Base-by-base conservation (phyloP, 2,113 vertebrate species). In the Gymnogyps californianus region DNA sequence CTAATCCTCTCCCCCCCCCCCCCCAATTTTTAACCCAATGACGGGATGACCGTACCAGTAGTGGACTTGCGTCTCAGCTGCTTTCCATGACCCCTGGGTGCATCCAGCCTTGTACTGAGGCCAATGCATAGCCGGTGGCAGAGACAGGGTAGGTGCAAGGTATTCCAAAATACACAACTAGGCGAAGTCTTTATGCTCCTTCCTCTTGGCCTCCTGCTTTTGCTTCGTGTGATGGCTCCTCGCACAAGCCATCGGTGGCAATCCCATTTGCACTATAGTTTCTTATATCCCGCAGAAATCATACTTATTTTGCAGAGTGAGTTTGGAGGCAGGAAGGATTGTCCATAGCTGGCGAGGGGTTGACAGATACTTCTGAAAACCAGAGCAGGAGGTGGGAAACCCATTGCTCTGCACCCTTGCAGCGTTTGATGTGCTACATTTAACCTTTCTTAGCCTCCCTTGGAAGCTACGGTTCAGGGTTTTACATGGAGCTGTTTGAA, bases 191-290 rank as follows among this genome's bases (percentile, higher is more conserved):
- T 83, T 6, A 7, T 6, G 29, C 55, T 47, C 10, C 52, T 54
- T 59, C 44, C 26, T 66, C 44, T 74, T 46, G 44, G 34, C 24
- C 34, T 72, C 38, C 28, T 72, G 75, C 58, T 52, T 59, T 66
- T 59, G 13, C 28, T 11, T 17, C 0, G 1, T 15, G 38, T 14
- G 38, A 10, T 5, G 5, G 52, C 40, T 72, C 74, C 44, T 79
- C 5, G 0, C 32, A 16, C 29, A 31, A 70, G 21, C 24, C 11
- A 1, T 26, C 1, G 0, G 34, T 66, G 34, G 16, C 40, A 47
- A 34, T 32, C 36, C 36, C 36, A 2, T 66, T 52, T 40, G 34
- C 20, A 4, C 36, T 52, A 7, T 7, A 14, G 22, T 34, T 51
- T 64, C 44, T 54, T 46, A 10, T 2, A 18, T 8, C 40, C 75